Conservation (phyloP, 2,797 vertebrate genomes). For the Pseudopleuronectes americanus region DNA sequence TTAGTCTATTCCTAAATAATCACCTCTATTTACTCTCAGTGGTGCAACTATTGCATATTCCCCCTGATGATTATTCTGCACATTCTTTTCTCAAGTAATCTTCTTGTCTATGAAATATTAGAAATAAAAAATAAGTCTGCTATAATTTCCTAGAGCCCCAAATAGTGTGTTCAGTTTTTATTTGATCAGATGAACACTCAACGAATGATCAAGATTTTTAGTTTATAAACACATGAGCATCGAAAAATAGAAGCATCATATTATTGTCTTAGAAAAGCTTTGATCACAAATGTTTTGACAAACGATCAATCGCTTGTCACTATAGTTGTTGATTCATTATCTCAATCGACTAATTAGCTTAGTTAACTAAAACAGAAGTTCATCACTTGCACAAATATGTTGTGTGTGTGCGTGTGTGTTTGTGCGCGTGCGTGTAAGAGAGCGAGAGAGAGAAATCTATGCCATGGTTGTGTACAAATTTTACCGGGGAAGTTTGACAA, state of each 20-base stretch:
- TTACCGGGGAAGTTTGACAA: neutral
- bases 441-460: neutral
- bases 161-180: too few species aligned
- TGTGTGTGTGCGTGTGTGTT: too few species aligned
- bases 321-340: too few species aligned
- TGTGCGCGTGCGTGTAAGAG: too few species aligned
- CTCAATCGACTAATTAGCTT: too few species aligned
- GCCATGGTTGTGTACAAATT: neutral
- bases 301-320: neutral
- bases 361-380: too few species aligned
- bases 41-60: too few species aligned
- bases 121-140: neutral
- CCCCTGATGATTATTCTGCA: neutral
- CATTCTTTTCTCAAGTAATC: neutral
- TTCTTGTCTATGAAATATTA: neutral
- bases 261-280: too few species aligned
- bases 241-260: neutral
- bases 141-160: neutral
- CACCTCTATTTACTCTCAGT: neutral
- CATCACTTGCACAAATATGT: conserved; percentile 22
- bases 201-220: neutral
- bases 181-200: neutral
- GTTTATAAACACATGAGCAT: neutral
- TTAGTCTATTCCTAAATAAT: neutral
- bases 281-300: neutral